Evolutionary conservation across 2,888 invertebrate species (phyloP).

Genomic region (Drosophila anomalata): DNA sequence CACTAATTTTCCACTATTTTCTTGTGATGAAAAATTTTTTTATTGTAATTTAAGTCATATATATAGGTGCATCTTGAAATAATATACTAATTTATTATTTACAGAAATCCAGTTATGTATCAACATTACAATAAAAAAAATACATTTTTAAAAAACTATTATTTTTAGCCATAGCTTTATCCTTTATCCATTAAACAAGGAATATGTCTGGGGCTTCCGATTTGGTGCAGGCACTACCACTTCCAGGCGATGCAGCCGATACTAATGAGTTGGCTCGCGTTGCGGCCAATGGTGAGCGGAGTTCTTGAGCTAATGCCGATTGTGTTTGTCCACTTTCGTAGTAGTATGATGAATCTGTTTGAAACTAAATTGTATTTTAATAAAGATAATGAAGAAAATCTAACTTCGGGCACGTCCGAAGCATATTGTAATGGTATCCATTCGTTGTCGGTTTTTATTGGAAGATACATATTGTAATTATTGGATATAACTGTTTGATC

Average conservation of each 20-base stretch:
- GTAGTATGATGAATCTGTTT: slow-evolving; percentile 87
- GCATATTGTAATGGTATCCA: too few relatives aligned
- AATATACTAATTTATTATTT: neutral
- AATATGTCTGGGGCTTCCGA: slow-evolving; percentile 85
- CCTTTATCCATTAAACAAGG: slow-evolving; percentile 75
- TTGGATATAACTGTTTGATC: too few relatives aligned
- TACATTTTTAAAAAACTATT: neutral
- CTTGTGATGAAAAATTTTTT: neutral
- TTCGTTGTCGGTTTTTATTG: too few relatives aligned
- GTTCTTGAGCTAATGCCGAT: slow-evolving; percentile 85
- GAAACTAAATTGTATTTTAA: neutral
- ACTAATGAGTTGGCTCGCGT: slow-evolving; percentile 89
- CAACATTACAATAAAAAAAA: neutral
- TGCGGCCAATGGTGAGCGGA: slow-evolving; percentile 89
- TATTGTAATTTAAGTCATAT: neutral
- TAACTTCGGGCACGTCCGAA: too few relatives aligned
- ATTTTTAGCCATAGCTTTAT: neutral
- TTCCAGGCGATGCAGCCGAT: slow-evolving; percentile 88
- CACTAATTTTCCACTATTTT: neutral
- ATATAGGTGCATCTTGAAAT: neutral
- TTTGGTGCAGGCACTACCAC: slow-evolving; percentile 89
- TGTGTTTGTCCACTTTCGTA: slow-evolving; percentile 85
- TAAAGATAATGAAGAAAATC: neutral
- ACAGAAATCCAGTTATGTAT: neutral
- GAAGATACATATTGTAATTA: too few relatives aligned